Conservation (phyloP, 2,888 invertebrate species). For the Rhopalosiphum nymphaeae region DNA sequence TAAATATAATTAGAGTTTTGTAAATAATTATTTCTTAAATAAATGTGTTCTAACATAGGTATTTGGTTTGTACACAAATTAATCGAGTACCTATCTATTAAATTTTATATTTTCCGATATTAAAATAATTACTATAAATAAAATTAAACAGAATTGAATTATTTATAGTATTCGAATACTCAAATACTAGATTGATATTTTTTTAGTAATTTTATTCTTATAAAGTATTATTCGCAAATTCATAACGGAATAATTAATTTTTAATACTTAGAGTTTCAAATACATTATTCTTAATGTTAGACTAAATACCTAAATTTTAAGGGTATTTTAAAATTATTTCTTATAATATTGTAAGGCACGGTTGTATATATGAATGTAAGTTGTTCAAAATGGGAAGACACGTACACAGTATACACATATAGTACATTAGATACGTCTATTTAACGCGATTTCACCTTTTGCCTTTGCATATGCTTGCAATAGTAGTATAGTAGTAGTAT, state of each 20-base stretch:
- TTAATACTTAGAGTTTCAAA: background rate
- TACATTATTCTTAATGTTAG: background rate
- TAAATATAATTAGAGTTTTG: slow-evolving; percentile 6
- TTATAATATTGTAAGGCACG: background rate
- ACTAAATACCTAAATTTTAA: background rate
- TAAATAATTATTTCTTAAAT: background rate
- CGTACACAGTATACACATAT: background rate
- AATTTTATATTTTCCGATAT: background rate
- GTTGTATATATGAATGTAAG: background rate
- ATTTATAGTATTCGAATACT: background rate
- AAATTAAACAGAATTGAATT: background rate
- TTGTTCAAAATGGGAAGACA: background rate
- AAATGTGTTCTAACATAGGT: background rate
- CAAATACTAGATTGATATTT: background rate
- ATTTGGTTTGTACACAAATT: background rate
- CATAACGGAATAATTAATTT: background rate
- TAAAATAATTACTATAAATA: background rate
- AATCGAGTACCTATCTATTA: background rate
- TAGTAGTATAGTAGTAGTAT: background rate
- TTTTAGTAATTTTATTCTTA: background rate
- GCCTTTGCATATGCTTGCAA: background rate
- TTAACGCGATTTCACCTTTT: background rate
- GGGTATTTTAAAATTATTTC: background rate
- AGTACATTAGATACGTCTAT: background rate
- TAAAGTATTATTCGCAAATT: too few relatives aligned